Base-by-base conservation (phyloP, 2,888 invertebrate species). In the Oxystoma pomonae region DNA sequence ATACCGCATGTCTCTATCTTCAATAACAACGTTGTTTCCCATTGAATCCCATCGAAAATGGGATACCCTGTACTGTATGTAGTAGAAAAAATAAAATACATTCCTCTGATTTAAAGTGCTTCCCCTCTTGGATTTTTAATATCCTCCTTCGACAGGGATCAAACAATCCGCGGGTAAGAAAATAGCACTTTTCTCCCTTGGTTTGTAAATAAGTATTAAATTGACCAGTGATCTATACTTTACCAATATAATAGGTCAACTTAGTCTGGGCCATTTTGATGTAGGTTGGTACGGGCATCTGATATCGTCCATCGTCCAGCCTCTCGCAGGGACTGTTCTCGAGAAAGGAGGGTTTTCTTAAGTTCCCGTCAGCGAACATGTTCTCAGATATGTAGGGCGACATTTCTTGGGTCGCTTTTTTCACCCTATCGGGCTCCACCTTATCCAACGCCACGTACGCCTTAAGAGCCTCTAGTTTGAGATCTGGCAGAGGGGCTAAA, bases 161-260 rank as follows among this genome's bases (percentile, higher is more conserved):
- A 16, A 59, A 1, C 49, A 55, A 22, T 1, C 5, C 1, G 53
- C 16, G 17, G 59, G 16, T 62, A 2, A 18, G 51, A n/a, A 57
- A 20, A 19, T 20, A 21, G n/a, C n/a, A n/a, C n/a, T n/a, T n/a
- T n/a, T n/a, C n/a, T n/a, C n/a, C n/a, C n/a, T n/a, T n/a, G n/a
- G n/a, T n/a, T n/a, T n/a, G n/a, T n/a, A n/a, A n/a, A n/a, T n/a
- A n/a, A n/a, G n/a, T n/a, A n/a, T n/a, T n/a, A n/a, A n/a, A n/a
- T n/a, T n/a, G n/a, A n/a, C n/a, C n/a, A n/a, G n/a, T n/a, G n/a
- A n/a, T 21, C 16, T 57, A 58, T 50, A n/a, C 50, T 21, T 21
- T 67, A 71, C 73, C 71, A 58, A 66, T 60, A 58, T 70, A 72
- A 55, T 69, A 72, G n/a, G 65, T 66, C 3, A 70, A 58, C 49